Evolutionary conservation across 2,113 vertebrate species (phyloP).

Genomic region (Myotis yumanensis): DNA sequence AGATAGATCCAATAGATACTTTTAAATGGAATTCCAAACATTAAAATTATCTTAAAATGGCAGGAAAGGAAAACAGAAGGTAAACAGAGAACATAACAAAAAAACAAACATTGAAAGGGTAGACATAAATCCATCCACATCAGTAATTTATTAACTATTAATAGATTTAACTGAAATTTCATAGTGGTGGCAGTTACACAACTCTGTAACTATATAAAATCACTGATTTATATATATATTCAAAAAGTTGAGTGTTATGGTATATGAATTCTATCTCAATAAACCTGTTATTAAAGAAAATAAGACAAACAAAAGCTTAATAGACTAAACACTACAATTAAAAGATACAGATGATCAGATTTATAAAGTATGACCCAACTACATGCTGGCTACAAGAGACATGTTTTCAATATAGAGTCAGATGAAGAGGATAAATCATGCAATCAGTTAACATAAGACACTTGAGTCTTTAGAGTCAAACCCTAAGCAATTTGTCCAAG

Average conservation of each 20-base stretch:
- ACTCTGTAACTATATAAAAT: neutral
- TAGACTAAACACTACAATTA: neutral
- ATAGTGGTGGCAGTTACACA: neutral
- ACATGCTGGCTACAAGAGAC: neutral
- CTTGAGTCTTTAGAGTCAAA: neutral
- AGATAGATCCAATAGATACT: neutral
- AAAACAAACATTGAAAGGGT: neutral
- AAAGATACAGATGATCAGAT: neutral
- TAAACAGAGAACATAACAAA: neutral
- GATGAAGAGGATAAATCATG: neutral
- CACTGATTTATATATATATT: neutral
- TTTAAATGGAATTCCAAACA: slow-evolving; percentile 7
- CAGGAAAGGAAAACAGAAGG: neutral
- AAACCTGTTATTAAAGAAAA: neutral
- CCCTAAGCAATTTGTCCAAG: neutral
- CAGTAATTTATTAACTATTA: neutral
- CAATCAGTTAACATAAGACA: neutral
- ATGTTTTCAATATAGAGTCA: neutral
- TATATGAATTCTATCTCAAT: neutral
- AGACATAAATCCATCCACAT: neutral
- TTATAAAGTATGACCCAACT: neutral
- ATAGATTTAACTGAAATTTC: neutral
- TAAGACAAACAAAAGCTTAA: neutral
- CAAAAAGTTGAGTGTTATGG: neutral
- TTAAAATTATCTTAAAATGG: neutral